Percentiles rank a stretch among this genome's conserved stretches.
Evolutionary conservation across 2,113 vertebrate species (phyloP).

Genomic region (Myotis davidii): DNA sequence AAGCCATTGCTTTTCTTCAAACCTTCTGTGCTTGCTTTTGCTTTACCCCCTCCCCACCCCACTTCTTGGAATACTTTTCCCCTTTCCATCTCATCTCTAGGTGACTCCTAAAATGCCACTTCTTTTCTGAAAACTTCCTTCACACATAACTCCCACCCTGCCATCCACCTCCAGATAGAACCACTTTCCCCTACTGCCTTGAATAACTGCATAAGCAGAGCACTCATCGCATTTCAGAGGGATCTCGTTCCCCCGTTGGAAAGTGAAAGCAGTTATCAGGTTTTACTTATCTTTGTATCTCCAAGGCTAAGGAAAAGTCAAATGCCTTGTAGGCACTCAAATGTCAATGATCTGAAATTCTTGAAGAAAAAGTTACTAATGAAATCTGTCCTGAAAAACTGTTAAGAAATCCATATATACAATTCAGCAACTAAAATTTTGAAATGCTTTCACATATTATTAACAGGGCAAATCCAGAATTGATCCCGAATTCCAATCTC

Average conservation of each 20-base stretch:
- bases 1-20: background rate
- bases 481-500: background rate
- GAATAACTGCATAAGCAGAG: conserved; percentile 18
- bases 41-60: background rate
- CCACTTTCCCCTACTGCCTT: background rate
- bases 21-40: background rate
- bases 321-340: background rate
- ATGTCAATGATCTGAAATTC: conserved; percentile 4
- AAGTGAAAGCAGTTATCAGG: background rate
- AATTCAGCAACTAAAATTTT: conserved; percentile 10
- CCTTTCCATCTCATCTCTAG: background rate
- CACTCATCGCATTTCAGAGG: background rate
- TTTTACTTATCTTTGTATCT: conserved; percentile 55
- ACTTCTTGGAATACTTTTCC: background rate
- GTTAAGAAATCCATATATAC: background rate
- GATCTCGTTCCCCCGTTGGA: conserved; percentile 12
- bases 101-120: background rate
- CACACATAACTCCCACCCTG: background rate
- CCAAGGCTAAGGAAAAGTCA: conserved; percentile 9
- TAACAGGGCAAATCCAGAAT: background rate
- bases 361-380: conserved; percentile 33
- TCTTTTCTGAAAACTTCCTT: background rate
- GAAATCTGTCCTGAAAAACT: conserved; percentile 16
- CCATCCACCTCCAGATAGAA: background rate
- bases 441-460: background rate